A percentile compares a stretch with the other conserved stretches of the same genome.
Evolutionary conservation across 2,113 vertebrate species (phyloP).

Genomic region (Athene noctua): DNA sequence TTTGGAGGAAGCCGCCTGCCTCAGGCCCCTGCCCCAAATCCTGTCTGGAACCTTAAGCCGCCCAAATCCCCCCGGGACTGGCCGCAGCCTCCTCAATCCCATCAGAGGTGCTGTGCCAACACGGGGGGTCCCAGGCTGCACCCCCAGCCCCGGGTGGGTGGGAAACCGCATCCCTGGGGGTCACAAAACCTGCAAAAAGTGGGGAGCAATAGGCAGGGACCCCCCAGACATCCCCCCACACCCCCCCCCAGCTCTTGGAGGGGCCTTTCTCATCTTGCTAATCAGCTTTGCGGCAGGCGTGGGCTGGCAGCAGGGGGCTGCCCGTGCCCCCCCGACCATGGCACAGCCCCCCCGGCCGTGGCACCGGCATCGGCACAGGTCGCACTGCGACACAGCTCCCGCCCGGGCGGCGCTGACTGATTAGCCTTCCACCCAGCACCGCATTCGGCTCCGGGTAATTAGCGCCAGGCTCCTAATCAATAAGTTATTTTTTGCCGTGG

Average conservation of each 20-base stretch:
- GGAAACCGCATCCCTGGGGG: fast-evolving
- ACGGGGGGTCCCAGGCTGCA: background rate
- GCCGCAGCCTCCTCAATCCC: background rate
- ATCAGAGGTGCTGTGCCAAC: background rate
- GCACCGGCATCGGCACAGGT: background rate
- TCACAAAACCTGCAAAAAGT: background rate
- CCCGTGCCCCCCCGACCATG: background rate
- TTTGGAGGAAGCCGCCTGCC: conserved; percentile 9
- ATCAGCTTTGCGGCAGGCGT: background rate
- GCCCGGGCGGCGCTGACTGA: background rate
- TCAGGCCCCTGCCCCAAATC: conserved; percentile 49
- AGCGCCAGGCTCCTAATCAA: conserved; percentile 74
- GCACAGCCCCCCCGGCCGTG: background rate
- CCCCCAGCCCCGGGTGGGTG: background rate
- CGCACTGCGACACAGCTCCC: conserved; percentile 53
- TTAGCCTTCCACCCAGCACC: conserved; percentile 32
- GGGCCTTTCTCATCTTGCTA: background rate
- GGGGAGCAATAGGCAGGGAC: background rate
- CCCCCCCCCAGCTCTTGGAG: background rate
- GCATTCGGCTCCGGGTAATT: conserved; percentile 67
- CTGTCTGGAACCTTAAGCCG: conserved; percentile 64
- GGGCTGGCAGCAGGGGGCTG: background rate
- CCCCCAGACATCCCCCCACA: too few species aligned
- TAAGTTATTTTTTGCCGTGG: conserved; percentile 79
- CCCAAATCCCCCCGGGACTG: conserved; percentile 58